These are phyloP conservation scores for Carabus problematicus DNA, from an alignment of 2,888 invertebrate species.

Conservation along the genomic window DNA sequence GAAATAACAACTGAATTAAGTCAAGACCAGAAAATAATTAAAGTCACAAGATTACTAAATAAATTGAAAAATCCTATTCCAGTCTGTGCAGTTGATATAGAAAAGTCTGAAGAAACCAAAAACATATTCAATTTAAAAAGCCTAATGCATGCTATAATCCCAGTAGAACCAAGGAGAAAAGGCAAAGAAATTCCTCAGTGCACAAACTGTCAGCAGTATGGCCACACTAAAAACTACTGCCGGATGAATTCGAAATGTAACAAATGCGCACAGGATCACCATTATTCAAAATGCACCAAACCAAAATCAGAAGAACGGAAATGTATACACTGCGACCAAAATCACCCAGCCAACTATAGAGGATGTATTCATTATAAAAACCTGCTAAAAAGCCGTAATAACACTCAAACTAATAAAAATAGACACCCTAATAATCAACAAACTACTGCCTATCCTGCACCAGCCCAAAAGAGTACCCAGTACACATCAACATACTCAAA, in stretches of 20 bases:
- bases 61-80: conserved; percentile 17
- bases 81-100: conserved; percentile 6
- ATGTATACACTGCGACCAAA: conserved; percentile 22
- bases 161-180: conserved; percentile 16
- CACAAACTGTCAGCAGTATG: conserved; percentile 20
- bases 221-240: conserved; percentile 18
- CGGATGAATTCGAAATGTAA: conserved; percentile 8
- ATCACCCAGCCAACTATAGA: no score
- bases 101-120: conserved; percentile 2
- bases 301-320: not conserved
- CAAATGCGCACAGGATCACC: conserved; percentile 10
- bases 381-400: no score
- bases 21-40: not conserved
- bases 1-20: not conserved
- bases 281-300: conserved; percentile 14
- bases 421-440: no score
- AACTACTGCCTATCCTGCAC: no score
- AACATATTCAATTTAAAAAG: conserved; percentile 12
- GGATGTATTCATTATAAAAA: no score
- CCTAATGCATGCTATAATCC: conserved; percentile 14
- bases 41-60: conserved; percentile 12
- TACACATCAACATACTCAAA: no score
- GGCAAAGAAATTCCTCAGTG: conserved; percentile 16
- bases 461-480: no score
- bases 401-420: no score